Conservation (phyloP, 2,797 vertebrate genomes). For the Xenops minutus region DNA sequence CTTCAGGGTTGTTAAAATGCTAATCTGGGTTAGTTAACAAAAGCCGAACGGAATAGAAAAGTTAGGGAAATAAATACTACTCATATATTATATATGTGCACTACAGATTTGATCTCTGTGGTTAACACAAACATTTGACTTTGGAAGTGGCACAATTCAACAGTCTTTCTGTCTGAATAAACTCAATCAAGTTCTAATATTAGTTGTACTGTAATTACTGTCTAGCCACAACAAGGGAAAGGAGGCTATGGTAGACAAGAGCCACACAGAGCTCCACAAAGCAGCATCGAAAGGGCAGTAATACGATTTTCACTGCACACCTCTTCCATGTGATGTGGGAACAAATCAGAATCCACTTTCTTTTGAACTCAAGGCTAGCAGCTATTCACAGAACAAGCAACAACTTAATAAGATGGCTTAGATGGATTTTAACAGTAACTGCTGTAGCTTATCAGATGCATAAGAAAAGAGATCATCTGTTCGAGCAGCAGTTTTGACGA, state of each 20-base stretch:
- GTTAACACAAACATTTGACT: conserved; percentile 48
- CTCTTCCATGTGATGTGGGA: conserved; percentile 59
- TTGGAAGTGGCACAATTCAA: conserved; percentile 37
- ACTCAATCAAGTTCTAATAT: conserved; percentile 23
- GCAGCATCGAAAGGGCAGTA: conserved; percentile 1
- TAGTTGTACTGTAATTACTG: neutral
- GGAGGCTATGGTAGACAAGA: neutral
- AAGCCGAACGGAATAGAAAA: conserved; percentile 67
- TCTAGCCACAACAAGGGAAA: neutral
- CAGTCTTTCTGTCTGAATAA: conserved; percentile 26
- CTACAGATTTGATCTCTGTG: conserved; percentile 38
- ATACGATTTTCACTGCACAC: conserved; percentile 24
- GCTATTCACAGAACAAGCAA: conserved; percentile 62
- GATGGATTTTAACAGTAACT: conserved; percentile 63
- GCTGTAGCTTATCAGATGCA: conserved; percentile 63
- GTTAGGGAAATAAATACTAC: conserved; percentile 60
- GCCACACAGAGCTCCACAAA: neutral
- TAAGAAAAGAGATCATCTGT: conserved; percentile 59
- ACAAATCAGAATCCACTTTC: conserved; percentile 56
- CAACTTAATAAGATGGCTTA: conserved; percentile 69
- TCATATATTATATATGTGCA: conserved; percentile 28
- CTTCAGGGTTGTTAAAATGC: conserved; percentile 85
- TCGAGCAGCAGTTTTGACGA: conserved; percentile 60
- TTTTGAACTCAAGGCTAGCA: conserved; percentile 58
- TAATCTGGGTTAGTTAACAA: conserved; percentile 80